These are phyloP conservation scores for Stegana nigrithorax DNA, from an alignment of 2,888 invertebrate genomes.

Conservation along the genomic window DNA sequence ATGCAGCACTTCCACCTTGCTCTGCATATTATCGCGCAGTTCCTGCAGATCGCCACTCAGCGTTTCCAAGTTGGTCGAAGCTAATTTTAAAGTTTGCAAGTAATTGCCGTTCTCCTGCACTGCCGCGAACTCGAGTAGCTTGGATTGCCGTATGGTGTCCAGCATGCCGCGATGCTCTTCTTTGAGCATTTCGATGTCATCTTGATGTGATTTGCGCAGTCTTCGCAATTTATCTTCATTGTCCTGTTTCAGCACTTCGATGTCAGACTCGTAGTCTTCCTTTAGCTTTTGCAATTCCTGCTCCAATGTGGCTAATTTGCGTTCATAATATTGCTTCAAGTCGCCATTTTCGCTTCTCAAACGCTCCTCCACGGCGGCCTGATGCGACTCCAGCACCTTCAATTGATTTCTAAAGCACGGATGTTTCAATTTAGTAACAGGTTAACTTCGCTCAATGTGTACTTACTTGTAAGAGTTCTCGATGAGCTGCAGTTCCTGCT, in stretches of 20 bases:
- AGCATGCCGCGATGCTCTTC: constrained; percentile 57
- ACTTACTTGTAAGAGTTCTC: constrained; percentile 66
- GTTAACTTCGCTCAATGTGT: background rate
- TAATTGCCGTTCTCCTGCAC: constrained; percentile 66
- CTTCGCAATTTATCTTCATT: constrained; percentile 60
- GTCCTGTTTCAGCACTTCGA: constrained; percentile 51
- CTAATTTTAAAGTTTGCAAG: constrained; percentile 61
- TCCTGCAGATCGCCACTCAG: constrained; percentile 56
- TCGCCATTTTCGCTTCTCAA: constrained; percentile 58
- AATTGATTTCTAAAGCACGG: constrained; percentile 65
- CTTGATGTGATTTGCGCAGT: constrained; percentile 59
- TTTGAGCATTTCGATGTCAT: constrained; percentile 53
- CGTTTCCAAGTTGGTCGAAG: constrained; percentile 60
- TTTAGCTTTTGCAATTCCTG: constrained; percentile 50
- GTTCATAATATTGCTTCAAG: constrained; percentile 50
- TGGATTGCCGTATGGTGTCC: constrained; percentile 66
- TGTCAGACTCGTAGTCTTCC: constrained; percentile 47
- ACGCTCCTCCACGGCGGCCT: constrained; percentile 58
- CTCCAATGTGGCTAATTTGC: constrained; percentile 51
- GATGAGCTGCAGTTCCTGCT: constrained; percentile 67
- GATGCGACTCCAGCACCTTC: constrained; percentile 61
- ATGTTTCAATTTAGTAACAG: background rate
- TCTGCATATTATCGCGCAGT: constrained; percentile 58
- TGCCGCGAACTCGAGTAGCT: constrained; percentile 63
- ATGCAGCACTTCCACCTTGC: constrained; percentile 50